A percentile compares a stretch with the other conserved stretches of the same genome.
Evolutionary conservation across 1,140 invertebrate species (phyloP).

Genomic region (Potamilus streckersoni): DNA sequence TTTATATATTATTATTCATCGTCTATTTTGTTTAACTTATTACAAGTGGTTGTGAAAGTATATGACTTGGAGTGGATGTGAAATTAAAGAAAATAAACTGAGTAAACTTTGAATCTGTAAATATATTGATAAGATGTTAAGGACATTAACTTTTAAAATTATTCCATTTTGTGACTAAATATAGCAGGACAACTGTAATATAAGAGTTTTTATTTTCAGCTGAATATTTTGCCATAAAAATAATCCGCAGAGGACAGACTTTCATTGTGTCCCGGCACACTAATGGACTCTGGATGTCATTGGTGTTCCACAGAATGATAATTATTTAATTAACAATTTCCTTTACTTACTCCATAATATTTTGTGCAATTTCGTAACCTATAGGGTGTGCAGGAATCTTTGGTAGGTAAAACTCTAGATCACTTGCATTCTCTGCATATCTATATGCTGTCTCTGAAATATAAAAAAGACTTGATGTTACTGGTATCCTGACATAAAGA

Average conservation of each 20-base stretch:
- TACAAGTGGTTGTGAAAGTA: too few relatives aligned
- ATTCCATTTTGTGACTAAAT: too few relatives aligned
- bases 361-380: conserved; percentile 60
- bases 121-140: too few relatives aligned
- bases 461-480: neutral
- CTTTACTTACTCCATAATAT: conserved; percentile 45
- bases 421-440: conserved; percentile 23
- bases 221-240: neutral
- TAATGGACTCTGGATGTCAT: neutral
- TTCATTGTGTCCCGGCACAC: neutral
- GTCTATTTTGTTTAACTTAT: too few relatives aligned
- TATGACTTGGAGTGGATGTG: too few relatives aligned
- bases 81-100: too few relatives aligned
- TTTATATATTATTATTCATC: too few relatives aligned
- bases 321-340: neutral
- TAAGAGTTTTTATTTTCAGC: neutral
- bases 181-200: neutral
- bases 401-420: conserved; percentile 37
- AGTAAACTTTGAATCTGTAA: too few relatives aligned
- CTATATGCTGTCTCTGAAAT: conserved; percentile 36
- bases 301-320: neutral
- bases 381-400: conserved; percentile 66
- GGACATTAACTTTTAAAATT: too few relatives aligned
- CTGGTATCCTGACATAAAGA: too few relatives aligned
- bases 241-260: too few relatives aligned